phyloP scores from a whole-genome alignment of 2,888 invertebrate genomes.

The Cristatella mucedo region DNA sequence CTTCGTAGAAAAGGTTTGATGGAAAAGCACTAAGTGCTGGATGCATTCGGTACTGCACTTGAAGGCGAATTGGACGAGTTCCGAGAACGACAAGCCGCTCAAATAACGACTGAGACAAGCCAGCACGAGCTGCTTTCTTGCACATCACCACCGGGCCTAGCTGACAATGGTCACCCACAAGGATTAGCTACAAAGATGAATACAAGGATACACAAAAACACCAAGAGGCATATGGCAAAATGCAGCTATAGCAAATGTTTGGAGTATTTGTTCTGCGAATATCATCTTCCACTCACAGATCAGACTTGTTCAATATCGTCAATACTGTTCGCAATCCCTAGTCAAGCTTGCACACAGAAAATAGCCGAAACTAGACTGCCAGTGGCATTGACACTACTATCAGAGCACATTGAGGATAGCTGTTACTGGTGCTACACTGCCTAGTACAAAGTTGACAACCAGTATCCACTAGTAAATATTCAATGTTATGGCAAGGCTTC shows the following conservation, averaged over 20 bases:
- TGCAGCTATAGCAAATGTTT: slow-evolving; percentile 1
- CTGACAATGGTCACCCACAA: slow-evolving; percentile 98
- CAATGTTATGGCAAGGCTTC: too few species aligned
- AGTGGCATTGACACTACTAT: too few species aligned
- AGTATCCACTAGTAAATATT: too few species aligned
- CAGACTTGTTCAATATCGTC: too few species aligned
- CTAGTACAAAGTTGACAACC: too few species aligned
- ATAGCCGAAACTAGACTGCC: too few species aligned
- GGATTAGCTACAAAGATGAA: slow-evolving; percentile 49
- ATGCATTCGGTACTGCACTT: slow-evolving; percentile 94
- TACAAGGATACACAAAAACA: background rate
- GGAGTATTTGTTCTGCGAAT: background rate
- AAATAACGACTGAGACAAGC: slow-evolving; percentile 87
- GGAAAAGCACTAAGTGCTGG: slow-evolving; percentile 92
- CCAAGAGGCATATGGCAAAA: too few species aligned
- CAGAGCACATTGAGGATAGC: too few species aligned
- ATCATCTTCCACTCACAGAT: background rate
- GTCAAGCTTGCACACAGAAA: too few species aligned
- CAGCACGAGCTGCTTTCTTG: slow-evolving; percentile 91
- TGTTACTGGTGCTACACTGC: too few species aligned
- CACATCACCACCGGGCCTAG: slow-evolving; percentile 98
- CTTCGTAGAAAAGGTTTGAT: slow-evolving; percentile 97
- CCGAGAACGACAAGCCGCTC: slow-evolving; percentile 91
- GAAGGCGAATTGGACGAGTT: slow-evolving; percentile 84
- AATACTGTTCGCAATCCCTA: too few species aligned